Conservation (phyloP, 92 coral and sea anemone genomes). For the Nematostella vectensis region DNA sequence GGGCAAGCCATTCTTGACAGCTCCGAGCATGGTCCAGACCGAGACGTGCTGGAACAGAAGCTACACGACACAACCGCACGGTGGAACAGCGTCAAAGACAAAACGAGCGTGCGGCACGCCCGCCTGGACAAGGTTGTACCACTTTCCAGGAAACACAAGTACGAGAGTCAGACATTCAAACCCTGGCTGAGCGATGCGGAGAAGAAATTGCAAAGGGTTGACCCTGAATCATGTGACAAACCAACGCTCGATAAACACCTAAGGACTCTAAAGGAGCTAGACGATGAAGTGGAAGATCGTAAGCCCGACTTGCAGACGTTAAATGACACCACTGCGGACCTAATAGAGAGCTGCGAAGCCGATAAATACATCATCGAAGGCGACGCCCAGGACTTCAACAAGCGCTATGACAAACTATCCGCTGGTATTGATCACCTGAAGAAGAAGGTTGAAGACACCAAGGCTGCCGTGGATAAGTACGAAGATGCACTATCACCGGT, state of each 20-base stretch:
- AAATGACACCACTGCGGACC: constrained; percentile 59
- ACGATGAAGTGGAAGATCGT: constrained; percentile 66
- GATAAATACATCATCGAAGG: constrained; percentile 90
- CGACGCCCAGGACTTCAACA: constrained; percentile 71
- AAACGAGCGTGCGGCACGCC: constrained; percentile 72
- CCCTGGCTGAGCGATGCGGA: constrained; percentile 89
- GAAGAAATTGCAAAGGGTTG: constrained; percentile 45
- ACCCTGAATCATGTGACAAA: constrained; percentile 67
- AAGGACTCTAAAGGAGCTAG: constrained; percentile 42
- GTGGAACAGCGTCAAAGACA: constrained; percentile 65
- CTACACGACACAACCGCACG: constrained; percentile 80
- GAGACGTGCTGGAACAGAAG: constrained; percentile 75
- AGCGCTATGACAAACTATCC: constrained; percentile 62
- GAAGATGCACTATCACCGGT: constrained; percentile 58
- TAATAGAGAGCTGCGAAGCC: constrained; percentile 72
- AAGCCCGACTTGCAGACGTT: constrained; percentile 56
- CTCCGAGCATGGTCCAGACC: constrained; percentile 96
- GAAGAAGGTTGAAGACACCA: constrained; percentile 45
- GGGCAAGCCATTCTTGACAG: constrained; percentile 71
- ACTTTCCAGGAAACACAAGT: constrained; percentile 71
- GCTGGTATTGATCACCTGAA: constrained; percentile 39
- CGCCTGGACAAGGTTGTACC: constrained; percentile 81
- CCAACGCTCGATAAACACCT: constrained; percentile 68
- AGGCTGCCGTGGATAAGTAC: constrained; percentile 59
- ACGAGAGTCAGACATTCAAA: constrained; percentile 58